These are phyloP conservation scores for Drosophila phalerata DNA, from an alignment of 2,888 invertebrate species.

Conservation along the genomic window DNA sequence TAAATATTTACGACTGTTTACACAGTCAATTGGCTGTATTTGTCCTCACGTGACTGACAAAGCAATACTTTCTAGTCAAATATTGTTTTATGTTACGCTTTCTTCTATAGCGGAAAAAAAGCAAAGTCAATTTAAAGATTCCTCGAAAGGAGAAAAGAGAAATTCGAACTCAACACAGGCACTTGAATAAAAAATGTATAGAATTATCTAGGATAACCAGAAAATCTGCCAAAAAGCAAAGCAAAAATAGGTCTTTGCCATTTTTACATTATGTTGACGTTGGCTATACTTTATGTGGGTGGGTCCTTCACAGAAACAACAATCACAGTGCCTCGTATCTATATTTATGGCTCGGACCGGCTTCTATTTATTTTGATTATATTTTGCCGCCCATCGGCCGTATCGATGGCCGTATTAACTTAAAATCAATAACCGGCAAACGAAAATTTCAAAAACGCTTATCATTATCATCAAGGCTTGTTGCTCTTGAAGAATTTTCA, in stretches of 20 bases:
- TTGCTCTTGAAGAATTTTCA: conserved; percentile 19
- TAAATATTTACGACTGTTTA: conserved; percentile 74
- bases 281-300: conserved; percentile 6
- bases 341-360: conserved; percentile 39
- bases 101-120: conserved; percentile 34
- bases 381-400: conserved; percentile 24
- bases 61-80: conserved; percentile 30
- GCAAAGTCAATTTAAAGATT: not conserved
- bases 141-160: not conserved
- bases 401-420: conserved; percentile 39
- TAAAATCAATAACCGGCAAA: conserved; percentile 69
- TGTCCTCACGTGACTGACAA: conserved; percentile 48
- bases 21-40: conserved; percentile 65
- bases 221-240: conserved; percentile 18
- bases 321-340: conserved; percentile 31
- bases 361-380: conserved; percentile 57
- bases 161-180: conserved; percentile 19
- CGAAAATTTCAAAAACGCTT: conserved; percentile 63
- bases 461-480: conserved; percentile 32
- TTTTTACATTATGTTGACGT: conserved; percentile 53
- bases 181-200: conserved; percentile 27
- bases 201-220: not conserved
- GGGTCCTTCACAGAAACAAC: conserved; percentile 15
- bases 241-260: conserved; percentile 18
- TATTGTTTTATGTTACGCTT: conserved; percentile 43